phyloP scores from a whole-genome alignment of 2,888 invertebrate species.

The Nymphalis urticae region DNA sequence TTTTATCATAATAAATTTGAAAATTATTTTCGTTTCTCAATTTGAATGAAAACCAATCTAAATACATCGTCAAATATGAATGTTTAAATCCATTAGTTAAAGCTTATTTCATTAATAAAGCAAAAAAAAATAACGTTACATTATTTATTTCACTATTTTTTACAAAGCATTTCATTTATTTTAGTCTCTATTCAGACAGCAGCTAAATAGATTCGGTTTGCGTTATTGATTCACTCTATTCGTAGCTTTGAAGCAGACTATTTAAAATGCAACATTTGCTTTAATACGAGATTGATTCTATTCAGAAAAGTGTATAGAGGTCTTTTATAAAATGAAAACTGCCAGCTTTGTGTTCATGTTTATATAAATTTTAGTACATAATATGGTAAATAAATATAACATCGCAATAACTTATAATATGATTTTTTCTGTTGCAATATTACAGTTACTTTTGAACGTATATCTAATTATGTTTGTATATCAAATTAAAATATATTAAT shows the following conservation, averaged over 20 bases:
- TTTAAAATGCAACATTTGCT: slow-evolving; percentile 28
- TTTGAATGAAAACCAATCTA: too few relatives aligned
- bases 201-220: slow-evolving; percentile 34
- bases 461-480: too few relatives aligned
- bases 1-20: too few relatives aligned
- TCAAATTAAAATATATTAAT: too few relatives aligned
- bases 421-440: too few relatives aligned
- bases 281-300: slow-evolving; percentile 21
- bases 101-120: background rate
- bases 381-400: too few relatives aligned
- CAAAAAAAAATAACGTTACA: background rate
- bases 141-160: slow-evolving; percentile 1
- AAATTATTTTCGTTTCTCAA: too few relatives aligned
- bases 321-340: slow-evolving; percentile 4
- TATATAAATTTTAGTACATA: too few relatives aligned
- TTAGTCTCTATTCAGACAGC: slow-evolving; percentile 19
- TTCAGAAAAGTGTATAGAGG: slow-evolving; percentile 7
- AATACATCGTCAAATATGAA: too few relatives aligned
- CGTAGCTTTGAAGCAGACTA: slow-evolving; percentile 24
- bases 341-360: background rate
- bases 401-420: too few relatives aligned
- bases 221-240: slow-evolving; percentile 35
- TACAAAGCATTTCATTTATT: slow-evolving; percentile 18
- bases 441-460: too few relatives aligned
- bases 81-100: background rate